Conservation (phyloP, 1,140 invertebrate genomes). For the Streblospio benedicti region DNA sequence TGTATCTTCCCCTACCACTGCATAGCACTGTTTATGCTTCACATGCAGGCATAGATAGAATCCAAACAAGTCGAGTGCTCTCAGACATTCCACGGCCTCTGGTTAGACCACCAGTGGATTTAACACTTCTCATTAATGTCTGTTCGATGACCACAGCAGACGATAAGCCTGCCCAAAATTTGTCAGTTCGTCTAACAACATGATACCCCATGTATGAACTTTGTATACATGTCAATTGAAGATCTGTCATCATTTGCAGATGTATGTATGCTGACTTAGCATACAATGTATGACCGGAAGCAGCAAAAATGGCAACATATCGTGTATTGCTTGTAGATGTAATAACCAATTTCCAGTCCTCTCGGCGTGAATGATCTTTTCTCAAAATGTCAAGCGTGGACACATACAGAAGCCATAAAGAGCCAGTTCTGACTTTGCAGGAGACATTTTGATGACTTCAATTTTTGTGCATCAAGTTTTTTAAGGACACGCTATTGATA, state of each 20-base stretch:
- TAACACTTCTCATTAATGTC: conserved; percentile 32
- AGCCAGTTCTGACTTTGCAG: conserved; percentile 11
- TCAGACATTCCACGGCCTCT: background rate
- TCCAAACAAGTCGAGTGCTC: background rate
- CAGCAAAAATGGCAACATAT: conserved; percentile 5
- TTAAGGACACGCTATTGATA: too few species aligned
- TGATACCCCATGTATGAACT: conserved; percentile 1
- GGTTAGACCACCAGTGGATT: conserved; percentile 35
- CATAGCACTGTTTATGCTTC: too few species aligned
- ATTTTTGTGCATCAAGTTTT: too few species aligned
- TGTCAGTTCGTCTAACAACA: conserved; percentile 22
- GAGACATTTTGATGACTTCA: too few species aligned
- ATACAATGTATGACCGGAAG: background rate
- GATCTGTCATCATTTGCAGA: conserved; percentile 5
- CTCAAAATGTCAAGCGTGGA: conserved; percentile 40
- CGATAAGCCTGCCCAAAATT: conserved; percentile 42
- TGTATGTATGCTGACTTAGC: conserved; percentile 6
- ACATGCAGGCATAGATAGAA: background rate
- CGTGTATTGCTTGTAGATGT: background rate
- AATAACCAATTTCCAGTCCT: conserved; percentile 24
- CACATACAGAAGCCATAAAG: conserved; percentile 28
- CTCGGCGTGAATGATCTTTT: conserved; percentile 42
- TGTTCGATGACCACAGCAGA: conserved; percentile 32
- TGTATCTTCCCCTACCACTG: too few species aligned
- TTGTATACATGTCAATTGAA: background rate